Evolutionary conservation across 2,888 invertebrate species (phyloP).

Genomic region (Cephalotes varians): DNA sequence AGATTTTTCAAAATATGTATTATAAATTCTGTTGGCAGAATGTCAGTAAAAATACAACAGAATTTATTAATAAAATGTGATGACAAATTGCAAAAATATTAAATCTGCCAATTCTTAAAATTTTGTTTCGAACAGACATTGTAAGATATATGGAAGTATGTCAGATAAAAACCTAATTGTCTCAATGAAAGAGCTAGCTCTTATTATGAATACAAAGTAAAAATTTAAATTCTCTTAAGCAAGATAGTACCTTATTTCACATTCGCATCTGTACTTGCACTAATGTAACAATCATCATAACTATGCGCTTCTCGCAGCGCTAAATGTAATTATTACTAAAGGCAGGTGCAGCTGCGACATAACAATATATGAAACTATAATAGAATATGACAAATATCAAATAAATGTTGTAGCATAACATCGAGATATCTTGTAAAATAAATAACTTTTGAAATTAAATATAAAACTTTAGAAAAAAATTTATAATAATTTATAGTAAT

Average conservation of each 20-base stretch:
- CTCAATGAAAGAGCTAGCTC: not conserved
- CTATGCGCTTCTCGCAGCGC: constrained; percentile 13
- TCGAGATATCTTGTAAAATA: not conserved
- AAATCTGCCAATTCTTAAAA: not conserved
- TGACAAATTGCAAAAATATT: too few relatives aligned
- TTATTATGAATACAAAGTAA: not conserved
- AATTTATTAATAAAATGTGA: too few relatives aligned
- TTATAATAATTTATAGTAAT: not conserved
- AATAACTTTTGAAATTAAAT: not conserved
- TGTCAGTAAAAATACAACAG: too few relatives aligned
- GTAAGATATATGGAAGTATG: not conserved
- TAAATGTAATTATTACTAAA: constrained; percentile 17
- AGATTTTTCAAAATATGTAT: not conserved
- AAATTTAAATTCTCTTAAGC: not conserved
- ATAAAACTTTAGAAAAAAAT: not conserved
- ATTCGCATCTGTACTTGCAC: not conserved
- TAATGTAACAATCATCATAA: not conserved
- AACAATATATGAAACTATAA: not conserved
- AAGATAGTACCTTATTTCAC: not conserved
- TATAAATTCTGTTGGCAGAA: too few relatives aligned
- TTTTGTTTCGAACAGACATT: not conserved
- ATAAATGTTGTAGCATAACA: not conserved
- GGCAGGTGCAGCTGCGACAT: not conserved
- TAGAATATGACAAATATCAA: not conserved
- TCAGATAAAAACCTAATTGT: not conserved